phyloP scores from a whole-genome alignment of 92 coral and sea anemone genomes.

The Umimayanthus kanabou region DNA sequence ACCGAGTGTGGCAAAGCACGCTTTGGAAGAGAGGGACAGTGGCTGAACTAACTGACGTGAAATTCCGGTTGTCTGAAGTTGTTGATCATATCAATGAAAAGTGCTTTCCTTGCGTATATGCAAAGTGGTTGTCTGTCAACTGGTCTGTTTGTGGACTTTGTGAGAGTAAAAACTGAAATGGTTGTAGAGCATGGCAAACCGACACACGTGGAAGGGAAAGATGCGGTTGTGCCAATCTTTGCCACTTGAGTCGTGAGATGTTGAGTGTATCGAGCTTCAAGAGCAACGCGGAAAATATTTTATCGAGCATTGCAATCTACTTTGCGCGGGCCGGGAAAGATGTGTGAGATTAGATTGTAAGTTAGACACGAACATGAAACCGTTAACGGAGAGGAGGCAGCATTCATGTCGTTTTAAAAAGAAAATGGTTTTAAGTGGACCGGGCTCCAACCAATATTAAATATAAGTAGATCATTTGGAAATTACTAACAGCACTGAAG shows the following conservation, averaged over 20 bases:
- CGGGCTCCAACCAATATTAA: too few species aligned
- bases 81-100: not conserved
- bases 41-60: not conserved
- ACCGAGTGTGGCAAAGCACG: constrained; percentile 2
- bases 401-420: too few species aligned
- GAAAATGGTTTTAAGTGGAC: too few species aligned
- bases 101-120: not conserved
- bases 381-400: too few species aligned
- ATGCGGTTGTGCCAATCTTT: not conserved
- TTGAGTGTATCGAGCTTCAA: not conserved
- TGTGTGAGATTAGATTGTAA: too few species aligned
- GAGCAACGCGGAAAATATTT: not conserved
- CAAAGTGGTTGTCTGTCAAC: not conserved
- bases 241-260: not conserved
- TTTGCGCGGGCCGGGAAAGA: too few species aligned
- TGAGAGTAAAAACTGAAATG: not conserved
- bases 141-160: not conserved
- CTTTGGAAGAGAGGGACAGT: not conserved
- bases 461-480: too few species aligned
- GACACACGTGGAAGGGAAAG: not conserved
- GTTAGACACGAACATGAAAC: too few species aligned
- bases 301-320: too few species aligned
- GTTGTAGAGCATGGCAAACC: not conserved
- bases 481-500: too few species aligned
- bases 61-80: constrained; percentile 32